A percentile compares a stretch with the other conserved stretches of the same genome.
Evolutionary conservation across 37 sponge, comb jelly and placozoan genomes (phyloP).

Genomic region (Hexactinellida sp.): DNA sequence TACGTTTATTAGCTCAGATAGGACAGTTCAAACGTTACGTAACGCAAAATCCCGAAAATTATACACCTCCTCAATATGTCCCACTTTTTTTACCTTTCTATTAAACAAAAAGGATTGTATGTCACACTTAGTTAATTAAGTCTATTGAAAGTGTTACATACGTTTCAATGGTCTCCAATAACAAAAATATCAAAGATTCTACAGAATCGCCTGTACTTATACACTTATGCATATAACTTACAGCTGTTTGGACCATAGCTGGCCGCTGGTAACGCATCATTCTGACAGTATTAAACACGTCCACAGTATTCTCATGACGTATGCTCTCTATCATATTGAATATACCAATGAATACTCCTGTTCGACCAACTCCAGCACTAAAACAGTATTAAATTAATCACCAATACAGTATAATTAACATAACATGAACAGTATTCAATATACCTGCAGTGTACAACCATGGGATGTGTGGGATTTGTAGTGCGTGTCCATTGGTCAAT

Average conservation of each 20-base stretch:
- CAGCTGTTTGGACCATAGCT: conserved; percentile 89
- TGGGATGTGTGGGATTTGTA: not conserved
- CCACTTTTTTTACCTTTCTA: too few species aligned
- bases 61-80: too few species aligned
- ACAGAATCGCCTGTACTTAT: too few species aligned
- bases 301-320: conserved; percentile 55
- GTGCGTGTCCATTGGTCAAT: conserved; percentile 56
- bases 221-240: too few species aligned
- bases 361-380: conserved; percentile 84
- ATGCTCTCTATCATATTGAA: conserved; percentile 65
- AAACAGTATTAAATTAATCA: not conserved
- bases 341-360: conserved; percentile 75
- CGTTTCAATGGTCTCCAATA: too few species aligned
- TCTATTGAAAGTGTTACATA: too few species aligned
- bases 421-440: not conserved
- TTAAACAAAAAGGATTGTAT: too few species aligned
- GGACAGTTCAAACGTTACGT: too few species aligned
- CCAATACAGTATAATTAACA: not conserved
- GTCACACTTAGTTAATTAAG: too few species aligned
- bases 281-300: conserved; percentile 88
- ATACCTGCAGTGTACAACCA: not conserved
- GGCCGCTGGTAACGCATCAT: conserved; percentile 78
- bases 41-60: too few species aligned
- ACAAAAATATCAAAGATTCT: too few species aligned
- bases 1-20: too few species aligned